Conservation (phyloP, 92 coral and sea anemone species). For the Bergia sp. region DNA sequence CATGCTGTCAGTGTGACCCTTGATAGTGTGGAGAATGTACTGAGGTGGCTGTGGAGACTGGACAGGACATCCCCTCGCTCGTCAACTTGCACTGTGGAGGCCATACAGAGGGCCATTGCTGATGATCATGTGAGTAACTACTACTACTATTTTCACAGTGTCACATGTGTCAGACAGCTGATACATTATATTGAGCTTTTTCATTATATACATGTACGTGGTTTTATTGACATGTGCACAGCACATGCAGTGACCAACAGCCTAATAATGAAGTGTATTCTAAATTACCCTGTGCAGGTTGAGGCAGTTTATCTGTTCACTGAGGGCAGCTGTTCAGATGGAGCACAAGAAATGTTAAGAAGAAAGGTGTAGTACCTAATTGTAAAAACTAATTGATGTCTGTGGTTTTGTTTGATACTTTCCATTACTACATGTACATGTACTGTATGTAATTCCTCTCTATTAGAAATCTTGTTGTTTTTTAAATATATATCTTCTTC, state of each 20-base stretch:
- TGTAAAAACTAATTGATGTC: no score
- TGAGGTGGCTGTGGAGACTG: slow-evolving; percentile 89
- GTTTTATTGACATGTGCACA: no score
- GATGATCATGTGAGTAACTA: slow-evolving; percentile 78
- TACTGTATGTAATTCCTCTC: no score
- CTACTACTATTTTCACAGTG: not conserved
- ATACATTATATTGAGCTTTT: no score
- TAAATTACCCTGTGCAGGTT: slow-evolving; percentile 53
- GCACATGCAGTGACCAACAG: no score
- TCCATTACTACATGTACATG: no score
- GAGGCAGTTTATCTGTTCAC: slow-evolving; percentile 92
- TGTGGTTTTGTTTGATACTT: no score
- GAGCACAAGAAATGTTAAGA: slow-evolving; percentile 84
- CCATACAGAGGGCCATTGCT: slow-evolving; percentile 76
- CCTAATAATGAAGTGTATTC: not conserved
- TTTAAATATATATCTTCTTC: no score
- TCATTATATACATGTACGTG: no score
- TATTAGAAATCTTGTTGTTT: no score
- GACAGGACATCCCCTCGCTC: slow-evolving; percentile 67
- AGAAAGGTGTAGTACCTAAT: slow-evolving; percentile 70
- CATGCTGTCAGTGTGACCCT: slow-evolving; percentile 87
- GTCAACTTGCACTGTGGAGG: slow-evolving; percentile 87
- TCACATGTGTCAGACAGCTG: no score
- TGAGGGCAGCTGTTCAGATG: slow-evolving; percentile 83
- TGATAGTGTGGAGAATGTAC: slow-evolving; percentile 93